Percentiles rank a stretch among this genome's conserved stretches.
These are phyloP conservation scores for Eilema depressum DNA, from an alignment of 2,888 invertebrate species.

Conservation along the genomic window DNA sequence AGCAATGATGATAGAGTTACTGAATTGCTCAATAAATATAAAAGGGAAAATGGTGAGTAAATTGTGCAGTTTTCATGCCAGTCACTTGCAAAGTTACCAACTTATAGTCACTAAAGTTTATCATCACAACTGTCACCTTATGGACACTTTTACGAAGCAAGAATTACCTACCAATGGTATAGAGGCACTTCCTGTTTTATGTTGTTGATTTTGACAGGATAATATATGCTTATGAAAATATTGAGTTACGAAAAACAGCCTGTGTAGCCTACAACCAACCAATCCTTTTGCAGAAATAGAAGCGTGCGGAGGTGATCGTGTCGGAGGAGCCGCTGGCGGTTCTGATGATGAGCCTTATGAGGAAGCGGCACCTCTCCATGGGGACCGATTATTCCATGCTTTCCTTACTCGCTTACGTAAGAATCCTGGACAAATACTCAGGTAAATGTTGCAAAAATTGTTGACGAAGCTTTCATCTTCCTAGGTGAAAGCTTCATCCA, in stretches of 20 bases:
- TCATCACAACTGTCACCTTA: too few relatives aligned
- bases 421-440: constrained; percentile 93
- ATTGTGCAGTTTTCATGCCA: not conserved
- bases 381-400: constrained; percentile 93
- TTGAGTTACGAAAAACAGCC: not conserved
- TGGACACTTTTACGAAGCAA: too few relatives aligned
- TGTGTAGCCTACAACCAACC: not conserved
- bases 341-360: constrained; percentile 91
- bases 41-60: constrained; percentile 74
- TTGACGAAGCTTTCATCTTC: too few relatives aligned
- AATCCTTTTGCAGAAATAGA: constrained; percentile 63
- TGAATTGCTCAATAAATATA: constrained; percentile 79
- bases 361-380: constrained; percentile 92
- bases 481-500: too few relatives aligned
- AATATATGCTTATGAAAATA: too few relatives aligned
- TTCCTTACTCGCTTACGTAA: constrained; percentile 91
- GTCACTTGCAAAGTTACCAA: too few relatives aligned
- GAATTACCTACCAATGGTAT: too few relatives aligned
- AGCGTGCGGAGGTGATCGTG: constrained; percentile 58
- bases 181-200: too few relatives aligned
- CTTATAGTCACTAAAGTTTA: not conserved
- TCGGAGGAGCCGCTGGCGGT: constrained; percentile 63
- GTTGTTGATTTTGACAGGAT: too few relatives aligned
- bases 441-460: constrained; percentile 81
- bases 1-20: constrained; percentile 70